Conservation (phyloP, 2,888 invertebrate genomes). For the Megastigmus dorsalis region DNA sequence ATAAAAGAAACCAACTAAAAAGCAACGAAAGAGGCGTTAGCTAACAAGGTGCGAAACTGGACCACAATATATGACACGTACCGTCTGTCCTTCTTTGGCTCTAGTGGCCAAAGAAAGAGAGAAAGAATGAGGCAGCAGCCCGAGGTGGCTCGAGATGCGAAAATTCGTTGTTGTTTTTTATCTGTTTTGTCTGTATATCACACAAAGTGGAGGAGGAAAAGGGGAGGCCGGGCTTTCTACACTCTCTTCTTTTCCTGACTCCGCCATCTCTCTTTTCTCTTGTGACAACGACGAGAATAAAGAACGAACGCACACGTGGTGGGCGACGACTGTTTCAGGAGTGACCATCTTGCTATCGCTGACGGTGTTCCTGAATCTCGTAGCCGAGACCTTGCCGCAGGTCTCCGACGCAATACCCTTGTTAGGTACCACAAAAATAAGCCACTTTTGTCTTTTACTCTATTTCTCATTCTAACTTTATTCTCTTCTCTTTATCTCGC, state of each 20-base stretch:
- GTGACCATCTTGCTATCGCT: slow-evolving; percentile 99
- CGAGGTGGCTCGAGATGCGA: not conserved
- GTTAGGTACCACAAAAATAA: slow-evolving; percentile 87
- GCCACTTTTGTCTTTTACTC: slow-evolving; percentile 30
- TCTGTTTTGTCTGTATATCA: too few relatives aligned
- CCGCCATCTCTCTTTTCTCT: not conserved
- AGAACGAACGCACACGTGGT: slow-evolving; percentile 38
- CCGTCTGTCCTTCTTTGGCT: too few relatives aligned
- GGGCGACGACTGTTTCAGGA: slow-evolving; percentile 82
- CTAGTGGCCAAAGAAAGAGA: too few relatives aligned
- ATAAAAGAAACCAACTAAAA: too few relatives aligned
- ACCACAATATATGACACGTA: too few relatives aligned
- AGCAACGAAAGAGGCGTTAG: too few relatives aligned
- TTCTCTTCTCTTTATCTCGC: slow-evolving; percentile 44
- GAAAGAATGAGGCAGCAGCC: not conserved
- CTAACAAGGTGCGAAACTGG: too few relatives aligned
- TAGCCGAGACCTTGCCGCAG: slow-evolving; percentile 99
- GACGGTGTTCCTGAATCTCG: slow-evolving; percentile 99
- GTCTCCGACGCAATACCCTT: slow-evolving; percentile 99
- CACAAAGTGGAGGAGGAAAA: too few relatives aligned
- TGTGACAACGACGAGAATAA: slow-evolving; percentile 21
- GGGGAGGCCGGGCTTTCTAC: too few relatives aligned
- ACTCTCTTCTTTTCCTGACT: too few relatives aligned
- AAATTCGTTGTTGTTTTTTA: too few relatives aligned
- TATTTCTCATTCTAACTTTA: slow-evolving; percentile 46